Base-by-base conservation (phyloP, 1,140 invertebrate species). In the Zaprionus nigranus region DNA sequence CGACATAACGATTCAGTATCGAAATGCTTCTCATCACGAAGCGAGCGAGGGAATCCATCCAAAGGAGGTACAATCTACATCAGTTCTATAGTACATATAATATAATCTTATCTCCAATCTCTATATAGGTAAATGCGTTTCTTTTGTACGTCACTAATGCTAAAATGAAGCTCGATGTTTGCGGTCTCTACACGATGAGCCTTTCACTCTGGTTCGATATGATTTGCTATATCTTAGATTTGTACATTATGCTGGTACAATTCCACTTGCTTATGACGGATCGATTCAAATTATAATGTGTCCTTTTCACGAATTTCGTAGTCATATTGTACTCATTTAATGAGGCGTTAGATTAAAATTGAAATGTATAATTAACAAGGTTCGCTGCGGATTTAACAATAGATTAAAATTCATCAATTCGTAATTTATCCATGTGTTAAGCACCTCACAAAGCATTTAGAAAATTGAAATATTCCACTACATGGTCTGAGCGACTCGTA, bases 1-100 rank as follows among this genome's bases (percentile, higher is more conserved):
- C 26, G 83, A 86, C 54, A 13, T 82, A 51, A 22, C 61, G 0
- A n/a, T 74, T 43, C n/a, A 59, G 13, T 82, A 77, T 17, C 79
- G 80, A n/a, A 70, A 20, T 9, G 13, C 30, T 6, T 13, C 68
- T 2, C 57, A 57, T 28, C 58, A 87, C 40, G 22, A 12, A 7
- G 66, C 63, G 30, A 82, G 24, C 38, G 82, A 87, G 49, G 26
- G 17, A 0, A 11, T 5, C 7, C 82, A 70, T 62, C 62, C 63
- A 3, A 71, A 77, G n/a, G 83, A 79, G 75, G 82, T 34, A 40
- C 40, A 1, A n/a, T n/a, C 40, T n/a, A 43, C 15, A 43, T 43
- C 6, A 22, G 2, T 26, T 11, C 2, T 49, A 15, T 13, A 36
- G 15, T 26, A n/a, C n/a, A n/a, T n/a, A 49, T 22, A 11, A 13